Evolutionary conservation across 2,797 vertebrate genomes (phyloP), one percentile per base, ranked within the genome.

Genomic region (Silurus lanzhouensis): DNA sequence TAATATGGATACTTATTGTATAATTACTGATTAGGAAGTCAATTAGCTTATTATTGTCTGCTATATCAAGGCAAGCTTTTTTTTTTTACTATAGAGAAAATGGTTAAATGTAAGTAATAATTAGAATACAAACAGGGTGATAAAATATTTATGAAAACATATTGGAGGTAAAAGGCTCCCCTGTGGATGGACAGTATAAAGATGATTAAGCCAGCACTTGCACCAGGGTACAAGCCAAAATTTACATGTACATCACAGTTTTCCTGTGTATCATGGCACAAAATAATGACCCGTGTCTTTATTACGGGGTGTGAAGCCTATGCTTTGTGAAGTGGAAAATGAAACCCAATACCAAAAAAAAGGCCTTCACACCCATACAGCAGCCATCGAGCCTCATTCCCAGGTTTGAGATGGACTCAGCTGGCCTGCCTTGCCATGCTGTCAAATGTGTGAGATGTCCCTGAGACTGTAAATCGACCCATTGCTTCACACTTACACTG

Each of bases 201-300:
- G 87, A 17, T n/a, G 87, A 83, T 84, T 38, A 71, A 71, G 27
- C 22, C 38, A 84, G 82, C 79, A 83, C n/a, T 88, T 85, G 67
- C 44, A 70, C 57, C 27, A 81, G 25, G 13, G 31, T n/a, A 68
- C 17, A 61, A 76, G 46, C 6, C 66, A 55, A 83, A 20, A 31
- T n/a, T 13, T 67, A 81, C 67, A 63, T 85, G 38, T 84, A 81
- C 83, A 60, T 86, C 80, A 82, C 31, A 52, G 72, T 85, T 38
- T 38, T 78, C 57, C 61, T 48, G 66, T 87, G 84, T 86, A 63
- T 84, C 86, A 86, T 55, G 13, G 68, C 57, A 68, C 66, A 81
- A 86, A 88, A 84, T 76, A 79, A 87, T 90, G 86, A 84, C 79
- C 84, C 70, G 58, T 66, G 31, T 88, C 83, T 88, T 88, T 87